phyloP scores from a whole-genome alignment of 2,113 vertebrate species.

The Ornithorhynchus anatinus region DNA sequence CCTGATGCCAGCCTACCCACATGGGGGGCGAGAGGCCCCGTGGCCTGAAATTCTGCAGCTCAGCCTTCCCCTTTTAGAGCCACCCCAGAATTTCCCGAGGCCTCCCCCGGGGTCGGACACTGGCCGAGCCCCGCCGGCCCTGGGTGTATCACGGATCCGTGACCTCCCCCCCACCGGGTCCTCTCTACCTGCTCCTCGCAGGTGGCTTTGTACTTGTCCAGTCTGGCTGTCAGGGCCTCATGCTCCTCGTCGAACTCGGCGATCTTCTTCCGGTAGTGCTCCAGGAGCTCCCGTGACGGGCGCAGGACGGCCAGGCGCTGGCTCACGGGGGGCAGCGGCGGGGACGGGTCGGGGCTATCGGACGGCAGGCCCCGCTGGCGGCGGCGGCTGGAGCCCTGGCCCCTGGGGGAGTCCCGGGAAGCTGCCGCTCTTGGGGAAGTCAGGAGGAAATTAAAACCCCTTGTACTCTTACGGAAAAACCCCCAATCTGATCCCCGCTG shows the following conservation, averaged over 20 bases:
- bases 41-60: too few relatives aligned
- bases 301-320: conserved; percentile 82
- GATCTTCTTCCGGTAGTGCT: conserved; percentile 90
- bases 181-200: conserved; percentile 84
- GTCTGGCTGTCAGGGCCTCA: conserved; percentile 83
- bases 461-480: too few relatives aligned
- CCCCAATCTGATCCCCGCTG: too few relatives aligned
- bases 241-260: conserved; percentile 89
- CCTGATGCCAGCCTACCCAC: too few relatives aligned
- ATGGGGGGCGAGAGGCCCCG: too few relatives aligned
- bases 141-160: too few relatives aligned
- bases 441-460: not conserved
- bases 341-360: conserved; percentile 53
- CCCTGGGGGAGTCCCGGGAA: not conserved
- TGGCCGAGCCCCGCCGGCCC: too few relatives aligned
- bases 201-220: conserved; percentile 81
- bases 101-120: too few relatives aligned
- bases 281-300: conserved; percentile 89
- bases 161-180: too few relatives aligned
- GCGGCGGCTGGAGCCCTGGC: conserved; percentile 68
- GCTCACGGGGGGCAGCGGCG: conserved; percentile 80
- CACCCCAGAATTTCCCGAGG: too few relatives aligned
- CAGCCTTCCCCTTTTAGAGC: too few relatives aligned
- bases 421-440: conserved; percentile 19
- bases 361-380: conserved; percentile 77